Percentiles rank a stretch among this genome's conserved stretches.
phyloP scores from a whole-genome alignment of 2,113 vertebrate genomes.

The Muntiacus reevesi region DNA sequence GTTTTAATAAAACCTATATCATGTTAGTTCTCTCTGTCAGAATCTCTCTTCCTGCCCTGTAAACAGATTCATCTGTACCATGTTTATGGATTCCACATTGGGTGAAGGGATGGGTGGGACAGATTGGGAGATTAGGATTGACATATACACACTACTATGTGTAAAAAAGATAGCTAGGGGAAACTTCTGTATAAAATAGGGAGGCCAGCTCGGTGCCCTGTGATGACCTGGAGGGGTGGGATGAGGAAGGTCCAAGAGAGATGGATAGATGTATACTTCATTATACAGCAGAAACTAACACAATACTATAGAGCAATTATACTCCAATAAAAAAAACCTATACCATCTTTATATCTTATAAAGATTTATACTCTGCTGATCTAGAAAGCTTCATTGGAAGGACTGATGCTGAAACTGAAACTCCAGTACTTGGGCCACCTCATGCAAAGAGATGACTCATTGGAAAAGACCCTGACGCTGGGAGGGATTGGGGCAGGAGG shows the following conservation, averaged over 20 bases:
- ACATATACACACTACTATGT: not conserved
- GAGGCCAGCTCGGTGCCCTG: not conserved
- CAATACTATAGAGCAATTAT: not conserved
- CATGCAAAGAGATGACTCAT: too few relatives aligned
- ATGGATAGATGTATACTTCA: not conserved
- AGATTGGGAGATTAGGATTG: not conserved
- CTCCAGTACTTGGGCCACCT: too few relatives aligned
- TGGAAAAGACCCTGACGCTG: too few relatives aligned
- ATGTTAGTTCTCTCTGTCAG: not conserved
- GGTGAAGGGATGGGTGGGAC: not conserved
- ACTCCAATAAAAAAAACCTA: not conserved
- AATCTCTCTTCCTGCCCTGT: not conserved
- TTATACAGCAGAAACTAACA: not conserved
- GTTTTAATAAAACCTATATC: not conserved
- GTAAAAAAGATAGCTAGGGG: not conserved
- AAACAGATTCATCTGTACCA: not conserved
- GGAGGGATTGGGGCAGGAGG: too few relatives aligned
- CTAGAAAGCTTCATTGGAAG: not conserved
- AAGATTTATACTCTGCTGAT: not conserved
- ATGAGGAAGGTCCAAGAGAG: not conserved
- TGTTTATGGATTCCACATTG: not conserved
- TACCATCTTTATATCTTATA: not conserved
- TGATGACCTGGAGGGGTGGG: not conserved
- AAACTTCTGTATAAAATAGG: not conserved
- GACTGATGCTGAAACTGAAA: too few relatives aligned